phyloP scores from a whole-genome alignment of 2,888 invertebrate genomes.

The Harpalus rufipes region DNA sequence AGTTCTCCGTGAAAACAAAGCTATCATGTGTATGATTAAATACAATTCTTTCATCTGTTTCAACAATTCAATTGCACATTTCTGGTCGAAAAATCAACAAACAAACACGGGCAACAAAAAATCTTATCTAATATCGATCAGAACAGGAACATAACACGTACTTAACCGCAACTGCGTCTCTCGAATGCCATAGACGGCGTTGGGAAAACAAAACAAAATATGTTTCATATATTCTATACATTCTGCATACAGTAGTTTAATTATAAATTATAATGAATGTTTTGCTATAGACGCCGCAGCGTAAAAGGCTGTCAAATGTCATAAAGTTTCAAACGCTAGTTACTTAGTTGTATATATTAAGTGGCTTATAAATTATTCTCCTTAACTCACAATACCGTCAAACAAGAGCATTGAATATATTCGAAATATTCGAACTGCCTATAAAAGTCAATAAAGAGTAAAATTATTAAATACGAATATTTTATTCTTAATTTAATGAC shows the following conservation, averaged over 20 bases:
- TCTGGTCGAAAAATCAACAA: background rate
- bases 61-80: constrained; percentile 6
- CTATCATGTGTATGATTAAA: constrained; percentile 6
- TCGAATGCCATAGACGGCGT: background rate
- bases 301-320: too few relatives aligned
- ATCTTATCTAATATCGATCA: constrained; percentile 2
- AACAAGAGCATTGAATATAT: too few relatives aligned
- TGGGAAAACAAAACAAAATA: background rate
- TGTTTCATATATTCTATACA: background rate
- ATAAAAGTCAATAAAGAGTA: too few relatives aligned
- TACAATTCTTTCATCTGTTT: background rate
- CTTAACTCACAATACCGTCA: too few relatives aligned
- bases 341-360: too few relatives aligned
- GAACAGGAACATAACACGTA: constrained; percentile 1
- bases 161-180: constrained; percentile 4
- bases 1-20: background rate
- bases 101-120: background rate
- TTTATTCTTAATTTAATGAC: too few relatives aligned
- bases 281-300: too few relatives aligned
- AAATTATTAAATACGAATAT: too few relatives aligned
- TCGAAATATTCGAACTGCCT: too few relatives aligned
- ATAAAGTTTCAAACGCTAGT: too few relatives aligned
- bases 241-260: background rate
- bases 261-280: background rate
- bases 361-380: too few relatives aligned